phyloP scores from a whole-genome alignment of 2,113 vertebrate species.

The rabbit (Oryctolagus cuniculus) region mOryCun1.1 NC_091443.1:40459001-40459500 shows the following conservation, averaged over 20 bases:
- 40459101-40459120: not conserved
- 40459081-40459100: conserved; percentile 49
- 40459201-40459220: conserved; percentile 37
- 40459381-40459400: not conserved
- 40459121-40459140: conserved; percentile 45
- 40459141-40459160: not conserved
- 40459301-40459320: not conserved
- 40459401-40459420: conserved; percentile 37
- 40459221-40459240: conserved; percentile 22
- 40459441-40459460: conserved; percentile 53
- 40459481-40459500: conserved; percentile 33
- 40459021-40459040: conserved; percentile 16
- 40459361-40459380: conserved; percentile 35
- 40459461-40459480: conserved; percentile 12
- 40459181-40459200: conserved; percentile 35
- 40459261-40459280: not conserved
- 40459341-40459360: conserved; percentile 1
- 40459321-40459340: not conserved
- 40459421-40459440: conserved; percentile 43
- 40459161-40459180: not conserved
- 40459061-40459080: conserved; percentile 30
- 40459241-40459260: too few species aligned
- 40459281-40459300: conserved; percentile 8
- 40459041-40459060: conserved; percentile 53
- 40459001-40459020: conserved; percentile 39